Evolutionary conservation across 2,797 vertebrate genomes (phyloP), one percentile per base, ranked within the genome.

Genomic region (Tarsius wallacei): DNA sequence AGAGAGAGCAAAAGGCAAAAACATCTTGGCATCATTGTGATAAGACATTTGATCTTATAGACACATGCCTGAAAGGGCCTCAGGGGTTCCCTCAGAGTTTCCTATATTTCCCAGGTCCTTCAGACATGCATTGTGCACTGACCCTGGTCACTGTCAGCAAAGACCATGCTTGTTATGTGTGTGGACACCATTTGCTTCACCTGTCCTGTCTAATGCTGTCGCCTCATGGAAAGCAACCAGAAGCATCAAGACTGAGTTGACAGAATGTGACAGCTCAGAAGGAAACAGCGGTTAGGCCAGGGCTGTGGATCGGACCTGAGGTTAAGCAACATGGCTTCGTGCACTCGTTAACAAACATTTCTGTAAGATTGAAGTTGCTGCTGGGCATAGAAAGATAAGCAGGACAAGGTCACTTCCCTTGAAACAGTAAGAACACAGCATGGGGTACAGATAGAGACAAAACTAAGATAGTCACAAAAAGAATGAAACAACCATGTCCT

Each of bases 381-480:
- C 49, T 93, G 28, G 55, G 33, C 55, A 74, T 88, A 36, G 53
- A 83, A 77, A 87, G 36, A 85, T 19, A 97, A 95, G 55, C 36
- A 91, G 31, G 63, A 82, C 97, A 97, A 96, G 68, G 85, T 63
- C 47, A 93, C 10, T 76, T 95, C 11, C 21, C 47, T 53, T 64
- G 71, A 51, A 61, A 82, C 94, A 93, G 68, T 84, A 90, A 96
- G 73, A 66, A 47, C 17, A 1, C 47, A 82, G 64, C 22, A 51
- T 5, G 22, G 13, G 59, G 47, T 36, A 36, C 42, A 94, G 91
- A 96, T 55, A 94, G 77, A 68, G 84, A 76, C 31, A 91, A 92
- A 94, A 66, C 17, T 24, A 90, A 73, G 17, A 42, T 6, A 42
- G 42, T 42, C 42, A 42, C 42, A 42, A 42, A 42, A 42, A 42